Percentiles rank a stretch among this genome's conserved stretches.
phyloP scores from a whole-genome alignment of 2,888 invertebrate species.

The Philereme vetulata region DNA sequence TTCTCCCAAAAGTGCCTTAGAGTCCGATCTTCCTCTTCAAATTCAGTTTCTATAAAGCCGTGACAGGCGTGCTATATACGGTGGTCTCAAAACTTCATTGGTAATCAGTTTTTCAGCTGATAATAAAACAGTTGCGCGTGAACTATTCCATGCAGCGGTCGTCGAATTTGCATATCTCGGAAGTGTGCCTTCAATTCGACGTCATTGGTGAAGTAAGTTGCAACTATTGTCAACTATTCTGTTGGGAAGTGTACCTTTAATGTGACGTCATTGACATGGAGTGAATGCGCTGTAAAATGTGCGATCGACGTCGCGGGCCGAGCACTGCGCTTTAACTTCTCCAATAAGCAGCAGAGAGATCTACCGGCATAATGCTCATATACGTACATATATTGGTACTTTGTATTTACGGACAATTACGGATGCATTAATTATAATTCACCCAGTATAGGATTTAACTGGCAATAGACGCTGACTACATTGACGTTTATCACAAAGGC shows the following conservation, averaged over 20 bases:
- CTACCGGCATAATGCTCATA: constrained; percentile 16
- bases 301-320: constrained; percentile 23
- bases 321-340: constrained; percentile 35
- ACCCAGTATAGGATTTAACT: background rate
- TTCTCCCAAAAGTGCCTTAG: no score
- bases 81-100: no score
- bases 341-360: constrained; percentile 38
- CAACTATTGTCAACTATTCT: background rate
- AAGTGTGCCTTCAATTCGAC: background rate
- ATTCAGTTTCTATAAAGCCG: no score
- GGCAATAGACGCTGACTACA: background rate
- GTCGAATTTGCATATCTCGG: background rate
- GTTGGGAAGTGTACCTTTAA: background rate
- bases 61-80: no score
- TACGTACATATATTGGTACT: constrained; percentile 7
- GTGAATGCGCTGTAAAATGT: constrained; percentile 28
- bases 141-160: no score
- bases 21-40: no score
- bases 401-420: no score
- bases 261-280: constrained; percentile 20
- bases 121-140: no score
- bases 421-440: background rate
- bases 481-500: background rate
- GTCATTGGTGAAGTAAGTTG: no score
- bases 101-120: no score